A percentile compares a stretch with the other conserved stretches of the same genome.
phyloP scores from a whole-genome alignment of 1,140 invertebrate species.

The Trichomalopsis sarcophagae region DNA sequence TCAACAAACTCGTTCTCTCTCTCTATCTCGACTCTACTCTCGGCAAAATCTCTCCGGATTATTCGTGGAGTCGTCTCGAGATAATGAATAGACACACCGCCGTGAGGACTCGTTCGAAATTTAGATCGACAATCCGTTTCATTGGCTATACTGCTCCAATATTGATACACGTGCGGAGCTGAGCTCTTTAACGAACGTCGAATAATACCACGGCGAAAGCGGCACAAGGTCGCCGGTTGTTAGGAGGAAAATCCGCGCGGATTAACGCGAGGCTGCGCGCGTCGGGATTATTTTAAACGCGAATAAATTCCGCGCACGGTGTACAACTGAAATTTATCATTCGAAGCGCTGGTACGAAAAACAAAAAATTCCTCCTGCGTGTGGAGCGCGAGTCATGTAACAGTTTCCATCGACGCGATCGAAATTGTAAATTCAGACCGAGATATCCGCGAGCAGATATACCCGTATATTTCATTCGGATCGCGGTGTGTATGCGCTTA shows the following conservation, averaged over 20 bases:
- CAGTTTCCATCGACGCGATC: constrained; percentile 6
- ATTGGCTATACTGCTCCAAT: no score
- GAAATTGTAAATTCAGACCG: constrained; percentile 16
- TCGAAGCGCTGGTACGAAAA: no score
- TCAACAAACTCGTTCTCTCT: no score
- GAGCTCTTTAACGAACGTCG: not conserved
- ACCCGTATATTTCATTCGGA: not conserved
- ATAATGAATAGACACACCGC: not conserved
- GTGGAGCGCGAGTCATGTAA: not conserved
- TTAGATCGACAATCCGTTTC: no score
- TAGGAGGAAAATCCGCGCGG: not conserved
- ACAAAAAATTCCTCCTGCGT: no score
- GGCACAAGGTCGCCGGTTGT: not conserved
- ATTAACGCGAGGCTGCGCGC: no score
- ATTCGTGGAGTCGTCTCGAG: not conserved
- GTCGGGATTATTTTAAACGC: no score
- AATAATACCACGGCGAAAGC: not conserved
- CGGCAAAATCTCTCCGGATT: not conserved
- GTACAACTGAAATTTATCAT: no score
- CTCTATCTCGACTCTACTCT: no score
- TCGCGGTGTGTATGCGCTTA: not conserved
- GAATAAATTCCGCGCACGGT: no score
- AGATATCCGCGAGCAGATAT: not conserved
- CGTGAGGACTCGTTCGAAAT: no score
- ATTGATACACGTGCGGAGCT: no score